Evolutionary conservation across 2,113 vertebrate species (phyloP), one percentile per base, ranked within the genome.

Genomic region (Laticauda laticaudata): DNA sequence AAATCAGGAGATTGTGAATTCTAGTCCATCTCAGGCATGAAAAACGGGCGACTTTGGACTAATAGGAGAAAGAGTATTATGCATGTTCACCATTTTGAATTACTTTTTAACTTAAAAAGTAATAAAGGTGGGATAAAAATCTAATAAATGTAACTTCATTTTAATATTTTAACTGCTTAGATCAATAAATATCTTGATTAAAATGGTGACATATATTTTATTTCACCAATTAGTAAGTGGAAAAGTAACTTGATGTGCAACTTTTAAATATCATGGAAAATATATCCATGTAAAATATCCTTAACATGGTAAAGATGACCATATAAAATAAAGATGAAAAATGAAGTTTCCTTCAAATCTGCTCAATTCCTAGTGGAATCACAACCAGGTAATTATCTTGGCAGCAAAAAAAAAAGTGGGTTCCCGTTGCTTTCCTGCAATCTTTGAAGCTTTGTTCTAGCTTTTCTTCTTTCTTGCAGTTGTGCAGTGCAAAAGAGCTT

Each of bases 401-500:
- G 75, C 6, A 81, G 75, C 15, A 43, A 81, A 75, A 81, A 18
- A 48, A 43, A 81, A 81, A 43, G 75, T 43, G 34, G 34, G 15
- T 43, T 81, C 18, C 75, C 18, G 3, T 43, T 81, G 34, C 20
- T 43, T 81, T 81, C 34, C 3, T 81, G 18, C 75, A 81, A 43
- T 21, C 75, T 81, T 81, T 53, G 39, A 14, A 14, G 34, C 8
- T 23, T n/a, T 0, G 0, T 0, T 2, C 5, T 56, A 2, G 3
- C 11, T 93, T 93, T 94, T 10, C 14, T 91, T 20, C 18, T 92
- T 26, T 93, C 86, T 91, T 98, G 94, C 95, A 99, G 99, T 97
- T 98, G 0, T 99, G 99, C 96, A 98, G 97, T 96, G 98, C 99
- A 3, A 99, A 99, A 98, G 99, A 99, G 97, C 97, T 99, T 95